A percentile compares a stretch with the other conserved stretches of the same genome.
Evolutionary conservation across 2,113 vertebrate species (phyloP).

Genomic region (Hippocampus abdominalis): DNA sequence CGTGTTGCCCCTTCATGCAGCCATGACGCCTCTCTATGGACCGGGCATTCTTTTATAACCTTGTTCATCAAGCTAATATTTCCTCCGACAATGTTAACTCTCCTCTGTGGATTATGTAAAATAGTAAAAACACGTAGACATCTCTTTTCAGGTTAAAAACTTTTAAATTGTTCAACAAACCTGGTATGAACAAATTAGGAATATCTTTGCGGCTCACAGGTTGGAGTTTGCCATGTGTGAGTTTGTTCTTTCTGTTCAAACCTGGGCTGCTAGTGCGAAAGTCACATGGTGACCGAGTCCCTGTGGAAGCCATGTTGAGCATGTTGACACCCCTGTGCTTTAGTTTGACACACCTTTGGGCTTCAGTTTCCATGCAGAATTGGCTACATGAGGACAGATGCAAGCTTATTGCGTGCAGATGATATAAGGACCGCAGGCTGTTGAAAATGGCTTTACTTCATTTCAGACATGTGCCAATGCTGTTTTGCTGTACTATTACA

Average conservation of each 20-base stretch:
- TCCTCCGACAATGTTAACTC: not conserved
- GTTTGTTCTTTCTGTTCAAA: slow-evolving; percentile 24
- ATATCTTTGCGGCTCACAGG: slow-evolving; percentile 10
- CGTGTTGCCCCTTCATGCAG: slow-evolving; percentile 19
- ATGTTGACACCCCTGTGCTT: slow-evolving; percentile 49
- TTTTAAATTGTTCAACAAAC: not conserved
- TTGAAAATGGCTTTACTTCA: not conserved
- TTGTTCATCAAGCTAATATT: not conserved
- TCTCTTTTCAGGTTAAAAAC: not conserved
- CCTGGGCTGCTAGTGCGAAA: slow-evolving; percentile 26
- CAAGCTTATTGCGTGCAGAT: not conserved
- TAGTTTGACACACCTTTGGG: not conserved
- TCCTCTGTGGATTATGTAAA: not conserved
- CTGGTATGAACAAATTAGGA: slow-evolving; percentile 5
- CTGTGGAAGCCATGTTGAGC: slow-evolving; percentile 58
- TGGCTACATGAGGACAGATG: not conserved
- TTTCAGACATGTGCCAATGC: not conserved
- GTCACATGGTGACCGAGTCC: slow-evolving; percentile 51
- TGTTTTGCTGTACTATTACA: not conserved
- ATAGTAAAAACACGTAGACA: not conserved
- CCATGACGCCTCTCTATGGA: slow-evolving; percentile 22
- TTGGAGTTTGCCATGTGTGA: slow-evolving; percentile 43
- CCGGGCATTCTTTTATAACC: slow-evolving; percentile 7
- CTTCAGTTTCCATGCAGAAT: not conserved
- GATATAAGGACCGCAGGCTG: not conserved